Conservation (phyloP, 2,113 vertebrate genomes). For the Phylloscopus trochilus region DNA sequence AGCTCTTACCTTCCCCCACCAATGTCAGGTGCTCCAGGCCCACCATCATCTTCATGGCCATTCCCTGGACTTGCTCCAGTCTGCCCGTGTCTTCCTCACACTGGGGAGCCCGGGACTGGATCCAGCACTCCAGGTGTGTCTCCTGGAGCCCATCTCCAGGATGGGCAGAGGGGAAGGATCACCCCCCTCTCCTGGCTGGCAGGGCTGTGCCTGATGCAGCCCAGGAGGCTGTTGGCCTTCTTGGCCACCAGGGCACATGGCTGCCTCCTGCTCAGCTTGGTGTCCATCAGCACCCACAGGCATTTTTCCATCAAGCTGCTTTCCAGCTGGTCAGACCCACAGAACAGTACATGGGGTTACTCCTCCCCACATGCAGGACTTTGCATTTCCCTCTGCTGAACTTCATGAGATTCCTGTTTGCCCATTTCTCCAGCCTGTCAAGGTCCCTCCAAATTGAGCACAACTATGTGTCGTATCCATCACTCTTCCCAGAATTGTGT, state of each 20-base stretch:
- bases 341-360: not conserved
- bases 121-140: not conserved
- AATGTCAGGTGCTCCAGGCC: not conserved
- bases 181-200: accelerated
- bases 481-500: not conserved
- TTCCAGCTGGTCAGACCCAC: not conserved
- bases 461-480: not conserved
- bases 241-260: not conserved
- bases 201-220: not conserved
- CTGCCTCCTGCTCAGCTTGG: not conserved
- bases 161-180: not conserved
- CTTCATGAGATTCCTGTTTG: not conserved
- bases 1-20: not conserved
- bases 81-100: not conserved
- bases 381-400: not conserved
- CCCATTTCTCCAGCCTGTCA: not conserved
- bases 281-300: not conserved
- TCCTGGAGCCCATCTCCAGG: too few relatives aligned
- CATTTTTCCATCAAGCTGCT: not conserved
- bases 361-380: not conserved
- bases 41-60: not conserved
- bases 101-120: not conserved
- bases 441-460: not conserved
- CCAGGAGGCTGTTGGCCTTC: not conserved
- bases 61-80: not conserved